phyloP scores from a whole-genome alignment of 1,140 invertebrate genomes.

The Neodiprion virginianus region DNA sequence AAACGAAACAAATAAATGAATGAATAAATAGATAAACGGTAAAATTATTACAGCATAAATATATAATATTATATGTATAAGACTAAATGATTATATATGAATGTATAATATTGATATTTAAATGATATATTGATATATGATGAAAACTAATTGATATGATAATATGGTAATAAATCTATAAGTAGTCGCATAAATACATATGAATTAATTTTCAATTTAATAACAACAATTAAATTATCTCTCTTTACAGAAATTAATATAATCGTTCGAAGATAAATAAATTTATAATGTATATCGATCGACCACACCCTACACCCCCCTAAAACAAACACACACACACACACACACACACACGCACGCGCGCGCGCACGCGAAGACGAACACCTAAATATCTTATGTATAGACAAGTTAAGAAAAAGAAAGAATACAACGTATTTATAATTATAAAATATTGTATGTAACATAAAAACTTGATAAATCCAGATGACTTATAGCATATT shows the following conservation, averaged over 20 bases:
- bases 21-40: background rate
- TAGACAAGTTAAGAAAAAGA: background rate
- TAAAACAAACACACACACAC: background rate
- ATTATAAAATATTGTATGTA: background rate
- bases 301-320: background rate
- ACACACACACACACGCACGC: background rate
- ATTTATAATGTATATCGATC: background rate
- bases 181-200: too few relatives aligned
- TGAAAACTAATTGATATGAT: background rate
- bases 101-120: background rate
- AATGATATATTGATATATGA: background rate
- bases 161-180: too few relatives aligned
- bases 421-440: background rate
- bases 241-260: too few relatives aligned
- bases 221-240: too few relatives aligned
- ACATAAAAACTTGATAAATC: background rate
- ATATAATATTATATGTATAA: background rate
- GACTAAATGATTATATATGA: background rate
- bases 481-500: background rate
- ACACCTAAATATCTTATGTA: background rate
- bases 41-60: too few relatives aligned
- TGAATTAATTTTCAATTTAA: too few relatives aligned
- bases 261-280: background rate
- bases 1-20: constrained; percentile 1
- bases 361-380: background rate